A percentile compares a stretch with the other conserved stretches of the same genome.
Conservation (phyloP, 2,797 vertebrate species). For the Perdix hodgsoniae region DNA sequence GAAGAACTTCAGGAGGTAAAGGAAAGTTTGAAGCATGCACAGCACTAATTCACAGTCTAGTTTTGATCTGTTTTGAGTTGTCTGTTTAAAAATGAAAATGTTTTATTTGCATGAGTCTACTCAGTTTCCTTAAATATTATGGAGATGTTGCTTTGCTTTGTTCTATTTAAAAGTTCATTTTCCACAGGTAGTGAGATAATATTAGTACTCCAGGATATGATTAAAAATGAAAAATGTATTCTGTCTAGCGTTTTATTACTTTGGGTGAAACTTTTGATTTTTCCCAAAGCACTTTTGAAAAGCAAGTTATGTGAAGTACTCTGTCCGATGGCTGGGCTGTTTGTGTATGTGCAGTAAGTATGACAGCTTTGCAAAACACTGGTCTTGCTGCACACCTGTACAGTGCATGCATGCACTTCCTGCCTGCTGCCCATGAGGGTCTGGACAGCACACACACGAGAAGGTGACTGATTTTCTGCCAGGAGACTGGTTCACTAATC, state of each 20-base stretch:
- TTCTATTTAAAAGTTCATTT: conserved; percentile 6
- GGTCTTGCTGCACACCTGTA: conserved; percentile 4
- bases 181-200: background rate
- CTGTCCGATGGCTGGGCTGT: conserved; percentile 8
- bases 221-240: conserved; percentile 3
- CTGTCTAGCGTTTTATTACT: background rate
- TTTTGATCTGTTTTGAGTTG: background rate
- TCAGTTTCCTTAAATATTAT: background rate
- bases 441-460: background rate
- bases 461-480: conserved; percentile 56
- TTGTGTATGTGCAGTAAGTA: conserved; percentile 29
- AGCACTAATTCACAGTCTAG: background rate
- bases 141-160: background rate
- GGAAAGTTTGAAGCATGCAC: background rate
- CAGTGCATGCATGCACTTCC: conserved; percentile 22
- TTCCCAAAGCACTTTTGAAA: conserved; percentile 39
- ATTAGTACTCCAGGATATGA: background rate
- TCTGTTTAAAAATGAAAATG: background rate
- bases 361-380: conserved; percentile 29
- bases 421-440: background rate
- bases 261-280: conserved; percentile 20
- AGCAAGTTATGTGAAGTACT: background rate
- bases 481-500: conserved; percentile 14
- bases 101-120: background rate
- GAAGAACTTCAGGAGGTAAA: conserved; percentile 17